phyloP scores from a whole-genome alignment of 2,797 vertebrate genomes.

The Sebastes cheni region DNA sequence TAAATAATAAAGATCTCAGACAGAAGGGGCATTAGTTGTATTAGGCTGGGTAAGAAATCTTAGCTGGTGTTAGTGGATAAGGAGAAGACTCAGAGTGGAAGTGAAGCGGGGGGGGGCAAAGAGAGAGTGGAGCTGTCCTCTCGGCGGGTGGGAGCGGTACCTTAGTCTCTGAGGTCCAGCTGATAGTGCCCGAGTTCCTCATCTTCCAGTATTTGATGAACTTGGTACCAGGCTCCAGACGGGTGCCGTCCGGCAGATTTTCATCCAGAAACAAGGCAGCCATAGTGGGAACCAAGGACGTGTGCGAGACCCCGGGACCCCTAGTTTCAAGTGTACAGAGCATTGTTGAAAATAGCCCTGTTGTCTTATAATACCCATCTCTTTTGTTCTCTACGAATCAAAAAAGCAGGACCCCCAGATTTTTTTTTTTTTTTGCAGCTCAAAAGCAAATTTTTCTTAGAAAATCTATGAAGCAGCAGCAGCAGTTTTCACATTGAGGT shows the following conservation, averaged over 20 bases:
- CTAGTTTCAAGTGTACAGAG: conserved; percentile 86
- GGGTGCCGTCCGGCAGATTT: conserved; percentile 97
- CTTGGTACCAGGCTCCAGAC: conserved; percentile 92
- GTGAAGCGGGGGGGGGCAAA: conserved; percentile 52
- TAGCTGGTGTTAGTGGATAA: conserved; percentile 66
- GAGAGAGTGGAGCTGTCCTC: conserved; percentile 67
- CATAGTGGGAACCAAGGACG: conserved; percentile 91
- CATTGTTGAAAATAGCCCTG: conserved; percentile 82
- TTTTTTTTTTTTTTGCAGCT: conserved; percentile 79
- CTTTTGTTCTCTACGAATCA: conserved; percentile 81
- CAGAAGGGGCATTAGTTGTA: conserved; percentile 33
- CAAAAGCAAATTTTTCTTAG: conserved; percentile 81
- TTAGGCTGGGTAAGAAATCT: conserved; percentile 52
- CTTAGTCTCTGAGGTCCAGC: conserved; percentile 97
- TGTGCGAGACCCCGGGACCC: conserved; percentile 88
- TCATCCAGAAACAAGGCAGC: conserved; percentile 98
- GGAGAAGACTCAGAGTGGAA: conserved; percentile 53
- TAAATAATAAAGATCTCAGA: conserved; percentile 58
- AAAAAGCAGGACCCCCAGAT: conserved; percentile 80
- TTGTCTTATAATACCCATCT: conserved; percentile 76
- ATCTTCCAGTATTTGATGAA: conserved; percentile 99
- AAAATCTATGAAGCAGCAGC: conserved; percentile 85
- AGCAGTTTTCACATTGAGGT: conserved; percentile 87
- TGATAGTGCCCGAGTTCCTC: conserved; percentile 95
- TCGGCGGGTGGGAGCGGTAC: conserved; percentile 80